Evolutionary conservation across 2,113 vertebrate species (phyloP), one percentile per base, ranked within the genome.

Genomic region (Eonycteris spelaea): DNA sequence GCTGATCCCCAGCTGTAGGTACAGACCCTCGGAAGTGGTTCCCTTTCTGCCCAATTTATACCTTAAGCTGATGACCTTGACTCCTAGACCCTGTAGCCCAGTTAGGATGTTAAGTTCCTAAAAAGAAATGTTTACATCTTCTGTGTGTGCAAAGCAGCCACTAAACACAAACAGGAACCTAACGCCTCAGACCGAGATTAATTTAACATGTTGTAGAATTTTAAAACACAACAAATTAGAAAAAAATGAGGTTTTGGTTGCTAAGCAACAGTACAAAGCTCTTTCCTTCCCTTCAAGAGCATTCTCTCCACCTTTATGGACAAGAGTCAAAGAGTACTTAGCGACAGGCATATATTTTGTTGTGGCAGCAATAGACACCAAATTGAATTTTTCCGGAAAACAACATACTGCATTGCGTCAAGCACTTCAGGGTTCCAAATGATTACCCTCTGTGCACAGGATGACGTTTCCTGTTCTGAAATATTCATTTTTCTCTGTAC

Each of bases 291-390:
- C 92, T 96, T 97, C 83, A 38, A 97, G 95, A 95, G 94, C 84
- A 86, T 98, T 97, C 96, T 95, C 95, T 93, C 95, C 0, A 0
- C 87, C 97, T 97, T 96, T 93, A 48, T 59, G 95, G 97, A 97
- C 97, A 97, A 98, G 98, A 98, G 98, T 98, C 97, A 98, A 53
- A 88, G 95, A 97, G 97, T 96, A 95, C 92, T 98, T 97, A 98
- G 91, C 1, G 28, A 96, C 94, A 97, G 96, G 97, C 96, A 97
- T 88, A 80, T 97, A 98, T 97, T 98, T 97, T 97, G 97, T 97
- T 93, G 88, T 92, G 97, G 96, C 98, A 97, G 97, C 98, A 97
- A 98, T 95, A 98, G 73, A 97, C 94, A 95, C 57, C 91, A 98
- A 98, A 91, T 61, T 87, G 90, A 96, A 94, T 97, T 98, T 98